A percentile compares a stretch with the other conserved stretches of the same genome.
phyloP scores from a whole-genome alignment of 2,888 invertebrate genomes.

The Amphipoea oculea region DNA sequence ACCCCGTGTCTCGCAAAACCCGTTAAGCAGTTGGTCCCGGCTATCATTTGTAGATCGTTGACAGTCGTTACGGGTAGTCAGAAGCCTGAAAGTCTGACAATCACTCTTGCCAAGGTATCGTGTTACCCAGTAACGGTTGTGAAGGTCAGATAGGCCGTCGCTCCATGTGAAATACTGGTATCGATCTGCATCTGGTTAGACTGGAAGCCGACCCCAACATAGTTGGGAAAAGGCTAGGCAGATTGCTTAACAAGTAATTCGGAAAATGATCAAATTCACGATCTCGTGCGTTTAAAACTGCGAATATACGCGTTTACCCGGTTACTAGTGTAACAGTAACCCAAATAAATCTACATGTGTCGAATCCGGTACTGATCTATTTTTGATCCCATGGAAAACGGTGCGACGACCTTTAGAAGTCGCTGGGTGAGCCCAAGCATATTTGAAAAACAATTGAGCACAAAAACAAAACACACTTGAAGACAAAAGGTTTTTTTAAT shows the following conservation, averaged over 20 bases:
- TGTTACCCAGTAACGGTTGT: neutral
- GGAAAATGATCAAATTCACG: slow-evolving; percentile 21
- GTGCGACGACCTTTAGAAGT: slow-evolving; percentile 74
- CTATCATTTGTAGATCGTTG: too few relatives aligned
- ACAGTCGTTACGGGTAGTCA: too few relatives aligned
- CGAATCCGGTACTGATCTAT: slow-evolving; percentile 78
- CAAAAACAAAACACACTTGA: neutral
- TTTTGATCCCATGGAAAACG: slow-evolving; percentile 73
- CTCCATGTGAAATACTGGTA: neutral
- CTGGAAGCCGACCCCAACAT: neutral
- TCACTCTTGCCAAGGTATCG: neutral
- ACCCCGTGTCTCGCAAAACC: too few relatives aligned
- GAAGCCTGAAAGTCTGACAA: too few relatives aligned
- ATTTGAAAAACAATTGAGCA: slow-evolving; percentile 6
- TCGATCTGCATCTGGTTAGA: neutral
- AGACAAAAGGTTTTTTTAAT: neutral
- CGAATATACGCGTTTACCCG: slow-evolving; percentile 72
- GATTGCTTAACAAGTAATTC: slow-evolving; percentile 8
- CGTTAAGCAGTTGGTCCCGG: too few relatives aligned
- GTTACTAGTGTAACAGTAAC: slow-evolving; percentile 79
- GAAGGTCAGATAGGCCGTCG: neutral
- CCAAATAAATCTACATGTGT: slow-evolving; percentile 80
- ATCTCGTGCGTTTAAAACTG: slow-evolving; percentile 53
- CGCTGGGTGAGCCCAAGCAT: slow-evolving; percentile 12
- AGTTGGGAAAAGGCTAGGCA: neutral